phyloP scores from a whole-genome alignment of 2,113 vertebrate species.

The Pseudorectes ferrugineus region DNA sequence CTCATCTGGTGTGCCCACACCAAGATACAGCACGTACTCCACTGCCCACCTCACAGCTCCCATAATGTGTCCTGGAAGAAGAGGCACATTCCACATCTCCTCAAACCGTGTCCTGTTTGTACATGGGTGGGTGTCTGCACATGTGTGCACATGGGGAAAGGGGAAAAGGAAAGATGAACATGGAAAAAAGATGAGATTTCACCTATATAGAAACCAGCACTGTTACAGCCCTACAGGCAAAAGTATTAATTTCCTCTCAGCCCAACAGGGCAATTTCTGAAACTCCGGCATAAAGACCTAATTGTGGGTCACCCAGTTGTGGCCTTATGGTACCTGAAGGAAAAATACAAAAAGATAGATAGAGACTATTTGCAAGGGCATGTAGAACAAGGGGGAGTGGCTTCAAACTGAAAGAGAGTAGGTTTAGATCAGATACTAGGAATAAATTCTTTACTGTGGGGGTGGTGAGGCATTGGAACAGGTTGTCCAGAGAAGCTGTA shows the following conservation, averaged over 20 bases:
- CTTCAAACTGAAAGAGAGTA: not conserved
- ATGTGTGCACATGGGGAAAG: not conserved
- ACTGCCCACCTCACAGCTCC: not conserved
- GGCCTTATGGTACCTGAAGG: not conserved
- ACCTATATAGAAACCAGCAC: not conserved
- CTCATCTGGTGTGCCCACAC: not conserved
- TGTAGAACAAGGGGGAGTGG: not conserved
- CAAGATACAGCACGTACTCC: rapidly evolving
- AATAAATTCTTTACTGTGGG: not conserved
- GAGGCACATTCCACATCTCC: not conserved
- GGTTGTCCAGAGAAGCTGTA: not conserved
- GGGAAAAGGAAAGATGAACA: not conserved
- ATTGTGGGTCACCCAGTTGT: not conserved
- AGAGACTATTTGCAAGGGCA: not conserved
- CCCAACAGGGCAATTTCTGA: not conserved
- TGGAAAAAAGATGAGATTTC: not conserved
- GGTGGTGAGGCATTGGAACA: not conserved
- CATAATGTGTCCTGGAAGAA: not conserved
- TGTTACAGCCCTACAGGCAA: not conserved
- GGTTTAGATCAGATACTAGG: not conserved
- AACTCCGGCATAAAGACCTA: not conserved
- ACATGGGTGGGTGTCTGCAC: not conserved
- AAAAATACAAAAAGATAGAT: not conserved
- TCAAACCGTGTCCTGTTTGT: rapidly evolving
- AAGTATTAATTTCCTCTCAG: not conserved